Evolutionary conservation across 1,140 invertebrate genomes (phyloP).

Genomic region (Drosophila quadrilineata): DNA sequence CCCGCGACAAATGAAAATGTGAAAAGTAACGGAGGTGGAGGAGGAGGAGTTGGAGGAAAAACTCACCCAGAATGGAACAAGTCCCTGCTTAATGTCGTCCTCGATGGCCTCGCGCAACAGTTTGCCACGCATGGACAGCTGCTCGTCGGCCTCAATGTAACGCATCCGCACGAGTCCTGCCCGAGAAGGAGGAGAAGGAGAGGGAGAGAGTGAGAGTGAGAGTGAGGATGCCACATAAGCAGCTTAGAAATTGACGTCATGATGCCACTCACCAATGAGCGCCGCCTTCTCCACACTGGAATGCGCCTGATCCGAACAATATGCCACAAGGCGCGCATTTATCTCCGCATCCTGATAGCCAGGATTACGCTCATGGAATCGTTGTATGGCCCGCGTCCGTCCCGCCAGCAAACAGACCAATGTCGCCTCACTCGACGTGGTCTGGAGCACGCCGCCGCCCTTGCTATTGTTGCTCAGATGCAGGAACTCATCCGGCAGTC

Average conservation of each 20-base stretch:
- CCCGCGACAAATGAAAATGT: background rate
- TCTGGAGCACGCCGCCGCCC: constrained; percentile 96
- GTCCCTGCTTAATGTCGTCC: constrained; percentile 91
- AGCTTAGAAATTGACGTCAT: constrained; percentile 32
- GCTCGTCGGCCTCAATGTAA: constrained; percentile 93
- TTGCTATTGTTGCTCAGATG: constrained; percentile 87
- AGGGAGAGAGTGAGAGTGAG: background rate
- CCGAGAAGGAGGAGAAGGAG: background rate
- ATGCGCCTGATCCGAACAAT: constrained; percentile 97
- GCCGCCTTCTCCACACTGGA: constrained; percentile 98
- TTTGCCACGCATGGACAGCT: constrained; percentile 92
- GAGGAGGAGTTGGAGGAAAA: too few species aligned
- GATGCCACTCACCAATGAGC: constrained; percentile 85
- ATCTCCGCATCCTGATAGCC: constrained; percentile 92
- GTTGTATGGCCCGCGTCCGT: constrained; percentile 90
- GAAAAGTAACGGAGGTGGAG: background rate
- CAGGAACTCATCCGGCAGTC: constrained; percentile 94
- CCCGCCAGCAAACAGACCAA: constrained; percentile 94
- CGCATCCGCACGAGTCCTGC: constrained; percentile 94
- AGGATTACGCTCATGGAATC: constrained; percentile 84
- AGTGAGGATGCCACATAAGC: constrained; percentile 35
- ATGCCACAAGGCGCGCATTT: constrained; percentile 94
- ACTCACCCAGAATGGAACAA: constrained; percentile 97
- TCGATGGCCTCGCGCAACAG: constrained; percentile 90
- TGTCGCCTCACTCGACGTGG: constrained; percentile 96